A percentile compares a stretch with the other conserved stretches of the same genome.
phyloP scores from a whole-genome alignment of 2,113 vertebrate genomes.

The Stegostoma tigrinum region DNA sequence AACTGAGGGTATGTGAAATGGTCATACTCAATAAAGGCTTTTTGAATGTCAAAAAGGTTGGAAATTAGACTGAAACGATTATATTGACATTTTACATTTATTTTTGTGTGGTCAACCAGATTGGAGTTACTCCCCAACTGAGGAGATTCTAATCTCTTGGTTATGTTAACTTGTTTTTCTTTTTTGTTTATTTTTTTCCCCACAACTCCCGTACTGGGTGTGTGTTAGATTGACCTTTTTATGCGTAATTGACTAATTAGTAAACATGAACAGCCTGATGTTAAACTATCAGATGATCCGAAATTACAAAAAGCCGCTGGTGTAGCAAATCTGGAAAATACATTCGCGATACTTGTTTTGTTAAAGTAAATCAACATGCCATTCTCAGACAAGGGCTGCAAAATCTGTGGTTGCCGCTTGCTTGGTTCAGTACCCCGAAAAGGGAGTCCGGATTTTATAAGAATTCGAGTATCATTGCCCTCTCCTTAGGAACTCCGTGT shows the following conservation, averaged over 20 bases:
- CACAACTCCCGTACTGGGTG: too few species aligned
- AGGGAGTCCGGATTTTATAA: background rate
- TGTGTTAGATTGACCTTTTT: background rate
- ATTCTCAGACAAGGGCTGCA: background rate
- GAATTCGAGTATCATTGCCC: background rate
- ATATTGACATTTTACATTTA: background rate
- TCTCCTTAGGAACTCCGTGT: background rate
- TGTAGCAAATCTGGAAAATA: background rate
- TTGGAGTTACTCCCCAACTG: too few species aligned
- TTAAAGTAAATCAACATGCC: constrained; percentile 26
- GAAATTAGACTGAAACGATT: background rate
- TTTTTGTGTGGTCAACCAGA: too few species aligned
- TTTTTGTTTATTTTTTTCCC: too few species aligned
- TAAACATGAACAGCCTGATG: background rate
- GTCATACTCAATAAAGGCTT: background rate
- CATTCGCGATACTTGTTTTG: background rate
- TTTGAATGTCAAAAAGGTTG: background rate
- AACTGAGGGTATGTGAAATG: background rate
- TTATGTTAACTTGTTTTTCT: too few species aligned
- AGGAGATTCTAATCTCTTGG: too few species aligned
- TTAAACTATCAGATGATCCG: background rate
- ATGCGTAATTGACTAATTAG: background rate
- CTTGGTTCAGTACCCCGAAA: background rate
- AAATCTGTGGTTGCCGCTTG: background rate
- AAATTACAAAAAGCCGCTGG: background rate